phyloP scores from a whole-genome alignment of 2,797 vertebrate genomes.

The Lacerta viridis region DNA sequence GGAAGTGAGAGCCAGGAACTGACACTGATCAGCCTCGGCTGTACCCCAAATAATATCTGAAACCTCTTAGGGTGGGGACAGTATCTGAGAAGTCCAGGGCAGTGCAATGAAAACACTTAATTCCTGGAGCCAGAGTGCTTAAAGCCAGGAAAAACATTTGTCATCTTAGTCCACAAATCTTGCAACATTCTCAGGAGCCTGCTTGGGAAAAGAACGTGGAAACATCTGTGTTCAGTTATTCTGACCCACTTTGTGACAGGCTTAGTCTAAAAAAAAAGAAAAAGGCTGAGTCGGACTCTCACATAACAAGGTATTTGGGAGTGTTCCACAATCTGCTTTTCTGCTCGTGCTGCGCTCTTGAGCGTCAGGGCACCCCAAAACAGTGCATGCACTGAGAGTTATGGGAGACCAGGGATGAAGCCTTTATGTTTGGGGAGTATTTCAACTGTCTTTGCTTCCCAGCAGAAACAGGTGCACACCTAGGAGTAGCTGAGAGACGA shows the following conservation, averaged over 20 bases:
- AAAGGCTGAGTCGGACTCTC: not conserved
- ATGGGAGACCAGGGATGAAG: not conserved
- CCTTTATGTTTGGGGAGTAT: not conserved
- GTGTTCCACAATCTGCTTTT: not conserved
- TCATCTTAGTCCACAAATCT: not conserved
- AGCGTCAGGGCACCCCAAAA: not conserved
- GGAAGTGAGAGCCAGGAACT: not conserved
- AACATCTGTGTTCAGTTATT: slow-evolving; percentile 18
- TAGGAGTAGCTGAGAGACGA: no score
- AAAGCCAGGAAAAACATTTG: not conserved
- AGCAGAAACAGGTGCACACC: not conserved
- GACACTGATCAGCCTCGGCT: not conserved
- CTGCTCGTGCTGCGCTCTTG: not conserved
- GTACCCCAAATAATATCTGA: not conserved
- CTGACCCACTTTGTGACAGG: not conserved
- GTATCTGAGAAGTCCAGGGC: not conserved
- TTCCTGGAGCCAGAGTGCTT: not conserved
- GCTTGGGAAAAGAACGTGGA: not conserved
- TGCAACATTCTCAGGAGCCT: not conserved
- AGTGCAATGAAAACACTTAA: not conserved
- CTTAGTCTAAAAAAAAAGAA: not conserved
- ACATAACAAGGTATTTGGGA: not conserved
- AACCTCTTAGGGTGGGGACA: not conserved
- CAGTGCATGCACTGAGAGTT: not conserved
- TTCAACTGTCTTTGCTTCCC: not conserved